Conservation (phyloP, 2,888 invertebrate genomes). For the Amblyjoppa proteus region DNA sequence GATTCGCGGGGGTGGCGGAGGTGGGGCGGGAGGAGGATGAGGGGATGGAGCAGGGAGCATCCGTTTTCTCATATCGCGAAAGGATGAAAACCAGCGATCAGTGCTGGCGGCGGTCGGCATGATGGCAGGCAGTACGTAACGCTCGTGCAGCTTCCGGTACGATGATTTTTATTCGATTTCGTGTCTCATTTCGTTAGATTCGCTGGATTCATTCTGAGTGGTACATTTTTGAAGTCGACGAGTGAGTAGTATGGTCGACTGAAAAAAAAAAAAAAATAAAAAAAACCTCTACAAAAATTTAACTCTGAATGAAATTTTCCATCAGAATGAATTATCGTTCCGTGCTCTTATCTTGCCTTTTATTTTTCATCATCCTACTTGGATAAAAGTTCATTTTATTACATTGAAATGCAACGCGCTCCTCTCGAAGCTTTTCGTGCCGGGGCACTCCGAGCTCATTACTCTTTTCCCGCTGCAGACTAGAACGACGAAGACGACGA, state of each 20-base stretch:
- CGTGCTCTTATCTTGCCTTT: not conserved
- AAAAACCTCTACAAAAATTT: not conserved
- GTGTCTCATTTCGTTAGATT: slow-evolving; percentile 36
- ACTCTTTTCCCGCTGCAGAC: not conserved
- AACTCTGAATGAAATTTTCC: not conserved
- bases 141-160: slow-evolving; percentile 48
- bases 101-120: slow-evolving; percentile 41
- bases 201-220: not conserved
- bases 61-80: slow-evolving; percentile 68
- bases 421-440: not conserved
- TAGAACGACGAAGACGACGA: not conserved
- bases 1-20: slow-evolving; percentile 3
- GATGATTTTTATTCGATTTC: slow-evolving; percentile 47
- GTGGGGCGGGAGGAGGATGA: not conserved
- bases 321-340: not conserved
- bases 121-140: slow-evolving; percentile 37
- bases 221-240: not conserved
- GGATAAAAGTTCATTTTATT: not conserved
- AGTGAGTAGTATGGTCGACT: not conserved
- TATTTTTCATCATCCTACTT: not conserved
- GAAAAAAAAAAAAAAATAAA: not conserved
- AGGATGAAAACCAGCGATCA: slow-evolving; percentile 67
- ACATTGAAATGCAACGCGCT: slow-evolving; percentile 3
- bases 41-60: slow-evolving; percentile 54
- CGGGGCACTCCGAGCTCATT: slow-evolving; percentile 1